Evolutionary conservation across 2,797 vertebrate species (phyloP).

Genomic region (Lepidocolaptes lacrymiger): DNA sequence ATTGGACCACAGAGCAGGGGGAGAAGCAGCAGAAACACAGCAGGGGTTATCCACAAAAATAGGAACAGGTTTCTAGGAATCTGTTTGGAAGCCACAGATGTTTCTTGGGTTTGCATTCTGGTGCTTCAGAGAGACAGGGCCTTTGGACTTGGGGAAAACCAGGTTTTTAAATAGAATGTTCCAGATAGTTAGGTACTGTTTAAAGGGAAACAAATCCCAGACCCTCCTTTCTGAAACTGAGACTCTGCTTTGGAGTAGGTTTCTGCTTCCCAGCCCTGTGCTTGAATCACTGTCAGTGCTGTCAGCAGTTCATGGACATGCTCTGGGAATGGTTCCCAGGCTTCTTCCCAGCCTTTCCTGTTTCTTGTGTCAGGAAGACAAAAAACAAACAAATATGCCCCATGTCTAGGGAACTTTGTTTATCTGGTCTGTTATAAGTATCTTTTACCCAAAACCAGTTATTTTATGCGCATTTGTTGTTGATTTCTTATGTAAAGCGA

Average conservation of each 20-base stretch:
- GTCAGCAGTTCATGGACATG: not conserved
- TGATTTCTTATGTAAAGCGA: not conserved
- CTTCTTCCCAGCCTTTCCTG: not conserved
- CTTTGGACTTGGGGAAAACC: not conserved
- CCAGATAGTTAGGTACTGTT: not conserved
- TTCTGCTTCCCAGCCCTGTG: not conserved
- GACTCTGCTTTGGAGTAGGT: not conserved
- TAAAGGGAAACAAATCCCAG: rapidly evolving
- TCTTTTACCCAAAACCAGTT: not conserved
- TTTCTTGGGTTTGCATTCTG: not conserved
- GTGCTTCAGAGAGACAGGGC: not conserved
- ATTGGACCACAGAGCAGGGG: not conserved
- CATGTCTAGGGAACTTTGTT: not conserved
- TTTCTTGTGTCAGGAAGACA: not conserved
- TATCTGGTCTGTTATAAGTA: not conserved
- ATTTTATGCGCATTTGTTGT: not conserved
- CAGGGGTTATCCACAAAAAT: not conserved
- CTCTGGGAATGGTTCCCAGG: not conserved
- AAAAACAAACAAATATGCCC: not conserved
- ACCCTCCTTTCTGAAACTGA: not conserved
- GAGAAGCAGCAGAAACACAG: not conserved
- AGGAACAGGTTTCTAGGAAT: not conserved
- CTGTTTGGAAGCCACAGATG: rapidly evolving
- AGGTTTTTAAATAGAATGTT: not conserved
- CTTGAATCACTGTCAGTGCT: not conserved